A percentile compares a stretch with the other conserved stretches of the same genome.
Evolutionary conservation across 2,797 vertebrate genomes (phyloP).

Genomic region (Microtus obscurus): DNA sequence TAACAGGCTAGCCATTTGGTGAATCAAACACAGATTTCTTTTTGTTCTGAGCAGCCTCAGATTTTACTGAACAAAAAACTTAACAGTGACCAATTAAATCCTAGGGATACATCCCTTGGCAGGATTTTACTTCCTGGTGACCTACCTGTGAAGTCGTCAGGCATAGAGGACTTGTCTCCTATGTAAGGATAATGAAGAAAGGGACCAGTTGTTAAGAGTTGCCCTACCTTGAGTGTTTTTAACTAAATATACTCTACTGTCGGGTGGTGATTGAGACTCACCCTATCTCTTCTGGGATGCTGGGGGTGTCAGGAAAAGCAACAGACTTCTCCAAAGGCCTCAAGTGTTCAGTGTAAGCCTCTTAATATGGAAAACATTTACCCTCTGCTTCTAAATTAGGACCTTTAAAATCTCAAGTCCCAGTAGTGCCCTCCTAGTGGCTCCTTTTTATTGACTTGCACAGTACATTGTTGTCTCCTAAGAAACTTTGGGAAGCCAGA

Average conservation of each 20-base stretch:
- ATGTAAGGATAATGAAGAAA: slow-evolving; percentile 13
- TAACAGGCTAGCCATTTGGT: slow-evolving; percentile 21
- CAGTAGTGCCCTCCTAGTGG: slow-evolving; percentile 8
- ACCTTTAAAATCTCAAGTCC: slow-evolving; percentile 61
- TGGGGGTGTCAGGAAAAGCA: background rate
- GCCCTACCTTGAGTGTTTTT: slow-evolving; percentile 35
- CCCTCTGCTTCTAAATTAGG: slow-evolving; percentile 54
- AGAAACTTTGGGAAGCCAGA: slow-evolving; percentile 39
- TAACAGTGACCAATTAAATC: slow-evolving; percentile 19
- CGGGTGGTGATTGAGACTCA: background rate
- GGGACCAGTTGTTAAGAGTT: slow-evolving; percentile 6
- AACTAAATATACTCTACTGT: slow-evolving; percentile 15
- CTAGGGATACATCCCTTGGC: background rate
- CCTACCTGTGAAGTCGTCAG: background rate
- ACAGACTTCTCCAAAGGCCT: background rate
- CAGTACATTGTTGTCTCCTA: background rate
- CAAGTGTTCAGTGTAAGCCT: slow-evolving; percentile 37
- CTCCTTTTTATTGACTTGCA: slow-evolving; percentile 44
- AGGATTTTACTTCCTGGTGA: slow-evolving; percentile 23
- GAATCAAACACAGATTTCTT: slow-evolving; percentile 51
- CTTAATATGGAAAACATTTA: slow-evolving; percentile 65
- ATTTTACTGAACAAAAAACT: slow-evolving; percentile 20
- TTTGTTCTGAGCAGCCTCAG: slow-evolving; percentile 5
- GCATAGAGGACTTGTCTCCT: slow-evolving; percentile 1
- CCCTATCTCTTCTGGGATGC: background rate